phyloP scores from a whole-genome alignment of 2,113 vertebrate species.

The Talpa occidentalis region DNA sequence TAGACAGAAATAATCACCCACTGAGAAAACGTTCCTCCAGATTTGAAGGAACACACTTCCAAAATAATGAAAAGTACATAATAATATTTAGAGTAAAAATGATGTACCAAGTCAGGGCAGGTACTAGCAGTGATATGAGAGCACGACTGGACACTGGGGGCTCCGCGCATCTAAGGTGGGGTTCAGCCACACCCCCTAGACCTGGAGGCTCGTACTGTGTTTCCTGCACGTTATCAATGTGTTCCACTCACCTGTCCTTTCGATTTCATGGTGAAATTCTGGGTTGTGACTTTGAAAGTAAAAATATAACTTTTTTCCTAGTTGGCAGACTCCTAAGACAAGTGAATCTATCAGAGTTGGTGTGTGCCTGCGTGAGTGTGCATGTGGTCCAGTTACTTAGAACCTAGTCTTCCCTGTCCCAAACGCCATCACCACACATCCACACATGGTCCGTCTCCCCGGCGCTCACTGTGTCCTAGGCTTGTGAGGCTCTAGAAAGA shows the following conservation, averaged over 20 bases:
- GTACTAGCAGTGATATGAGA: not conserved
- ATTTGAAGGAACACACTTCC: not conserved
- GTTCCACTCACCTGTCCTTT: not conserved
- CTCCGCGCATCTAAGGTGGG: not conserved
- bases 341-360: not conserved
- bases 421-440: not conserved
- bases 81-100: not conserved
- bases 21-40: not conserved
- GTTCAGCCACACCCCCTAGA: not conserved
- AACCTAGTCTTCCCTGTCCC: conserved; percentile 19
- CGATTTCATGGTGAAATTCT: conserved; percentile 20
- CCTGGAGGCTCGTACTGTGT: fast-evolving
- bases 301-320: not conserved
- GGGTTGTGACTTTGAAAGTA: conserved; percentile 14
- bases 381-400: not conserved
- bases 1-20: conserved; percentile 32
- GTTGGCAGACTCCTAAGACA: too few species aligned
- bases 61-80: conserved; percentile 3
- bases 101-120: conserved; percentile 11
- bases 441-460: not conserved
- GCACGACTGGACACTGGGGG: not conserved
- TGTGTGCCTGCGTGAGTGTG: not conserved
- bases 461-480: not conserved
- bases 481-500: not conserved
- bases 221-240: not conserved